phyloP scores from a whole-genome alignment of 92 coral and sea anemone genomes.

The Phymanthus crucifer region DNA sequence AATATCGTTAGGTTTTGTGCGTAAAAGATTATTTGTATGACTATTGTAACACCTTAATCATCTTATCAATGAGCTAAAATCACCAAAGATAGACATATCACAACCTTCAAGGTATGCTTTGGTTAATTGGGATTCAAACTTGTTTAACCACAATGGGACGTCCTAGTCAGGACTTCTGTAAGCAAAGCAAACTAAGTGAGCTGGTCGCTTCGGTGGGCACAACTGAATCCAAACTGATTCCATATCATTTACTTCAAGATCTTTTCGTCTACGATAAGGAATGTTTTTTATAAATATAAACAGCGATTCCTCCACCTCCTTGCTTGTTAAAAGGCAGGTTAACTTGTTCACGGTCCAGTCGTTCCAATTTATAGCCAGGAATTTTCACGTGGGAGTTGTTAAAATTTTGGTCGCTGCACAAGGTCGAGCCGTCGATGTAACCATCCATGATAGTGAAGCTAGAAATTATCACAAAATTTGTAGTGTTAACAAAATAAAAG shows the following conservation, averaged over 20 bases:
- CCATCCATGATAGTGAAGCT: no score
- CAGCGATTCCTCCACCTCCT: neutral
- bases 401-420: slow-evolving; percentile 34
- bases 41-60: no score
- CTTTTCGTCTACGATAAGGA: neutral
- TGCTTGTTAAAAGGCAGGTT: neutral
- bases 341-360: slow-evolving; percentile 26
- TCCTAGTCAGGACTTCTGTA: slow-evolving; percentile 32
- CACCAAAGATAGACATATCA: slow-evolving; percentile 19
- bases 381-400: slow-evolving; percentile 27
- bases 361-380: slow-evolving; percentile 26
- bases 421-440: neutral
- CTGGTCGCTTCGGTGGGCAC: slow-evolving; percentile 29
- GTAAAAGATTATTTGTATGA: no score
- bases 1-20: no score
- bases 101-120: neutral
- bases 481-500: no score
- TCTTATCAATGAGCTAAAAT: no score
- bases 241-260: slow-evolving; percentile 28
- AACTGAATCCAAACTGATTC: slow-evolving; percentile 34
- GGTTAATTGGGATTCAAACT: slow-evolving; percentile 30
- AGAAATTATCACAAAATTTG: no score
- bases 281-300: neutral
- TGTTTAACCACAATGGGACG: slow-evolving; percentile 11
- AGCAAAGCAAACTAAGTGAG: slow-evolving; percentile 22